Percentiles rank a stretch among this genome's conserved stretches.
Conservation (phyloP, 2,797 vertebrate species). For the Lerista edwardsae region DNA sequence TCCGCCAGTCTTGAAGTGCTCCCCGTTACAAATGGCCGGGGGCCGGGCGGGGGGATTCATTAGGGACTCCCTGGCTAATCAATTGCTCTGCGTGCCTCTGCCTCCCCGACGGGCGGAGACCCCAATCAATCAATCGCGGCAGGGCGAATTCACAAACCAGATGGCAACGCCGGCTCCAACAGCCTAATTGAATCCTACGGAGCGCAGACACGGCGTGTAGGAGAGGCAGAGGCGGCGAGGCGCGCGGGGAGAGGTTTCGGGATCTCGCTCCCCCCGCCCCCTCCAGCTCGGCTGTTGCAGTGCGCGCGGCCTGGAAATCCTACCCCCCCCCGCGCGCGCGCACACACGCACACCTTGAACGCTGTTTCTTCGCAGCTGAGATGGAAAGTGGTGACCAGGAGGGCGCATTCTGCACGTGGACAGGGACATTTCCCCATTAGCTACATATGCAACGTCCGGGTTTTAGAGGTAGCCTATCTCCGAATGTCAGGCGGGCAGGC, state of each 20-base stretch:
- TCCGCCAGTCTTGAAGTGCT: background rate
- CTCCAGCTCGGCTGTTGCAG: background rate
- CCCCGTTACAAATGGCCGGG: background rate
- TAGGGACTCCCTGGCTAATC: background rate
- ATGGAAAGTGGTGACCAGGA: background rate
- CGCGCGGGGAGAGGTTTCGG: too few relatives aligned
- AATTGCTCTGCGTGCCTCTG: background rate
- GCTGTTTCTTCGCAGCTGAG: too few relatives aligned
- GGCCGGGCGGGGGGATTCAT: background rate
- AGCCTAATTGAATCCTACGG: conserved; percentile 21
- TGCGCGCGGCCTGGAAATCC: background rate
- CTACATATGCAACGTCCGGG: too few relatives aligned
- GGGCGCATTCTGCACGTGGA: background rate
- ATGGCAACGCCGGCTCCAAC: conserved; percentile 1
- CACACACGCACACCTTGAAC: too few relatives aligned
- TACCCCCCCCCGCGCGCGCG: background rate
- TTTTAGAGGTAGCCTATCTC: too few relatives aligned
- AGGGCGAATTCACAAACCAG: background rate
- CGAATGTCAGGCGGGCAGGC: too few relatives aligned
- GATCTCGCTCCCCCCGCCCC: background rate
- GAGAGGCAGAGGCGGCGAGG: background rate
- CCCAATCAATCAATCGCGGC: conserved; percentile 8
- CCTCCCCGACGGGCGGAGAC: background rate
- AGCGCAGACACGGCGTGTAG: background rate
- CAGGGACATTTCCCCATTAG: too few relatives aligned